Evolutionary conservation across 1,140 invertebrate species (phyloP).

Genomic region (Ditylenchus dipsaci): DNA sequence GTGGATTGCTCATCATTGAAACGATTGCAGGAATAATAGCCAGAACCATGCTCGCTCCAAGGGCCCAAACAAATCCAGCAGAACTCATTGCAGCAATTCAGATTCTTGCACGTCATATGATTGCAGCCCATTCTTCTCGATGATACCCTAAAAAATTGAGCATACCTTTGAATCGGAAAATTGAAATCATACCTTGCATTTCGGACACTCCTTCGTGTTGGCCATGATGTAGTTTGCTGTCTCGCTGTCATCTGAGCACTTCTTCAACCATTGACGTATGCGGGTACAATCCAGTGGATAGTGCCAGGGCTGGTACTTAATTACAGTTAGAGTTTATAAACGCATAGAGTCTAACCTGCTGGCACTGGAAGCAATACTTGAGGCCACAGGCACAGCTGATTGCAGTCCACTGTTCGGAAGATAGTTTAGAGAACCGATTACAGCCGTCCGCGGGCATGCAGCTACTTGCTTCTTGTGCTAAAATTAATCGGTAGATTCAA

Average conservation of each 20-base stretch:
- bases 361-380: too few relatives aligned
- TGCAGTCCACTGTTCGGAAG: too few relatives aligned
- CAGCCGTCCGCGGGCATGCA: constrained; percentile 96
- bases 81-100: constrained; percentile 85
- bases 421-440: constrained; percentile 19
- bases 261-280: constrained; percentile 93
- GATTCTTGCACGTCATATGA: constrained; percentile 97
- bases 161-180: background rate
- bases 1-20: constrained; percentile 97
- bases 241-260: constrained; percentile 97
- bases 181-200: constrained; percentile 33
- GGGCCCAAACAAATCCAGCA: constrained; percentile 98
- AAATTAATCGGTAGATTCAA: constrained; percentile 37
- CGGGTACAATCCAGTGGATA: constrained; percentile 92
- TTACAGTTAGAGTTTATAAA: too few relatives aligned
- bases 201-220: constrained; percentile 75
- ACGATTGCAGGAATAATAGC: constrained; percentile 83
- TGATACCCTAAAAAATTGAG: constrained; percentile 73
- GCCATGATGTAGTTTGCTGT: constrained; percentile 99
- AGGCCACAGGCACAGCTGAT: too few relatives aligned
- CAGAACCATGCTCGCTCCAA: constrained; percentile 94
- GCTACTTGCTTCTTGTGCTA: constrained; percentile 88
- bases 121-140: constrained; percentile 99
- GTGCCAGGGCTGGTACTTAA: constrained; percentile 88
- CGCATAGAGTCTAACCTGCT: too few relatives aligned